phyloP scores from a whole-genome alignment of 2,888 invertebrate species.

The Acanthosepion esculentum region DNA sequence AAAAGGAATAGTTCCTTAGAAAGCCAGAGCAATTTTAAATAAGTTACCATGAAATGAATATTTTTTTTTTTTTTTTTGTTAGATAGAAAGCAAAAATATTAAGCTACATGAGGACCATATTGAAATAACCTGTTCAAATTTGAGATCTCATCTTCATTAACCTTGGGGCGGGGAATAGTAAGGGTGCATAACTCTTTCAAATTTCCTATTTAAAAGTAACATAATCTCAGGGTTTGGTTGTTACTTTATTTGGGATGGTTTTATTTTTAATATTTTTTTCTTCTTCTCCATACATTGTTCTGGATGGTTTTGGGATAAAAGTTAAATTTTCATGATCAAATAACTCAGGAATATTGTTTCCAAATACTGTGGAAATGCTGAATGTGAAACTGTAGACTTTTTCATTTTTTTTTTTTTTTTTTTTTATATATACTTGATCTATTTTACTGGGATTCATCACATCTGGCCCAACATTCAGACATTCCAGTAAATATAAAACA shows the following conservation, averaged over 20 bases:
- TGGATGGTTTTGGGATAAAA: not conserved
- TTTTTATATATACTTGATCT: not conserved
- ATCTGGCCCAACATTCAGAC: not conserved
- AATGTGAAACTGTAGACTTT: not conserved
- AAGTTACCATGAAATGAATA: too few species aligned
- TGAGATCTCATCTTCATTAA: too few species aligned
- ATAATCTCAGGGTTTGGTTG: too few species aligned
- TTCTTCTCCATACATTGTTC: not conserved
- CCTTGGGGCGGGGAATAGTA: not conserved
- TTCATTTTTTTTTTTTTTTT: not conserved
- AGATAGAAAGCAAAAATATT: too few species aligned
- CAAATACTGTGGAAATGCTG: not conserved
- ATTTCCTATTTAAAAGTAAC: not conserved
- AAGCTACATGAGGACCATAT: too few species aligned
- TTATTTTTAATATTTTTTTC: not conserved
- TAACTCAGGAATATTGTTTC: constrained; percentile 14
- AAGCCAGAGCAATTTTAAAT: not conserved
- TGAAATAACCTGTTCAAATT: too few species aligned
- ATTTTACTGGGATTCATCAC: not conserved
- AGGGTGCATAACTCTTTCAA: not conserved
- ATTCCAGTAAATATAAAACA: not conserved
- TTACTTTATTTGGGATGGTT: not conserved
- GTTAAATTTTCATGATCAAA: not conserved
- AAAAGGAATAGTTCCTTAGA: not conserved
- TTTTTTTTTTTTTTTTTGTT: too few species aligned